Conservation (phyloP, 2,113 vertebrate species). For the Nicator chloris region DNA sequence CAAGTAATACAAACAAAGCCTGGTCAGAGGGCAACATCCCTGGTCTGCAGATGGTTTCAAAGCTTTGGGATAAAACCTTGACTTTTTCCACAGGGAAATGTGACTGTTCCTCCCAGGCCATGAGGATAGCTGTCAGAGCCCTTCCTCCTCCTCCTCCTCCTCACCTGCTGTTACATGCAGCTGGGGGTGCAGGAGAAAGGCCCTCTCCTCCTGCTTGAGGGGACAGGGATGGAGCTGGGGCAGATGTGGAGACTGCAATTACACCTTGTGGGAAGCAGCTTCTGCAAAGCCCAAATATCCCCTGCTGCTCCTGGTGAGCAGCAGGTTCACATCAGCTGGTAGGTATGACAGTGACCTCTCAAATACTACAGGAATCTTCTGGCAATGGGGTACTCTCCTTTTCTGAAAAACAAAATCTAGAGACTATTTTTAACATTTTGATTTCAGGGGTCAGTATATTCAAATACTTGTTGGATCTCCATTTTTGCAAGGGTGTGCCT, state of each 20-base stretch:
- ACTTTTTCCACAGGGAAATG: neutral
- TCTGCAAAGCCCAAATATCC: neutral
- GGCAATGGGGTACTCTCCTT: neutral
- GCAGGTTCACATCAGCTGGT: neutral
- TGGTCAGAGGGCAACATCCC: neutral
- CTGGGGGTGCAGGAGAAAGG: neutral
- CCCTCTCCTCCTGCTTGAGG: neutral
- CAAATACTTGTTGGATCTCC: neutral
- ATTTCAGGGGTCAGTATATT: neutral
- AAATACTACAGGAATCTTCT: neutral
- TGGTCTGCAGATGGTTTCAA: neutral
- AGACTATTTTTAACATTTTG: neutral
- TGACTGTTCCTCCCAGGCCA: neutral
- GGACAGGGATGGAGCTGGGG: neutral
- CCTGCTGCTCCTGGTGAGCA: neutral
- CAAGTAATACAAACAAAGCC: neutral
- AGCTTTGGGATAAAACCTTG: neutral
- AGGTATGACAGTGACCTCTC: neutral
- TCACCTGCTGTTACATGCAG: accelerated
- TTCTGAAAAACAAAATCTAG: neutral
- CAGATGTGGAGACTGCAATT: accelerated
- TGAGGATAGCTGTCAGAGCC: neutral
- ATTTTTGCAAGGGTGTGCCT: neutral
- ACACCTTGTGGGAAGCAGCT: neutral
- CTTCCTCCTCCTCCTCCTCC: neutral